These are phyloP conservation scores for Naso thynnoides DNA, from an alignment of 2,797 vertebrate species.

Conservation along the genomic window DNA sequence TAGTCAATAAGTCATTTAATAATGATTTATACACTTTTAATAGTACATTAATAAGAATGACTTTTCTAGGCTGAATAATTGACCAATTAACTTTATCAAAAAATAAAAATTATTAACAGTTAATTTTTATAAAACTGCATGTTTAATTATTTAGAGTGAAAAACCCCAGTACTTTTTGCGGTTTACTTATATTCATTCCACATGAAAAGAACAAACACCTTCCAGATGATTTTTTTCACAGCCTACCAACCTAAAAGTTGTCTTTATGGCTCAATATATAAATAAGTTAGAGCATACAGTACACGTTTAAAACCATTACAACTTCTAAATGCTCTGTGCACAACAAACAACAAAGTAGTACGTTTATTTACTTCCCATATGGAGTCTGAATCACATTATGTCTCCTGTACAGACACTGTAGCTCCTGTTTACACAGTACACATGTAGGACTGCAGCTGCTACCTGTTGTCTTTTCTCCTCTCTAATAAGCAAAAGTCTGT, in stretches of 20 bases:
- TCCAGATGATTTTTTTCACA: not conserved
- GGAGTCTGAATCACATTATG: not conserved
- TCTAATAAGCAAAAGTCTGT: not conserved
- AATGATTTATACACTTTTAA: not conserved
- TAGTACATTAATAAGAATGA: not conserved
- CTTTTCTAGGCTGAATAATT: no score
- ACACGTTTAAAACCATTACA: no score
- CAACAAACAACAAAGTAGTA: not conserved
- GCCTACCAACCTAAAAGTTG: not conserved
- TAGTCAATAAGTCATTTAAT: not conserved
- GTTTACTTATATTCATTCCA: no score
- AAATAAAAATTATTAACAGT: no score
- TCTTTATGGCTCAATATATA: not conserved
- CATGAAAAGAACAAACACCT: no score
- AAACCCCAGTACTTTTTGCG: no score
- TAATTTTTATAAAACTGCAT: no score
- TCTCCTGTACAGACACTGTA: not conserved
- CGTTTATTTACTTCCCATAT: not conserved
- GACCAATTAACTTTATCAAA: no score
- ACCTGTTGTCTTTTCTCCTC: slow-evolving; percentile 13
- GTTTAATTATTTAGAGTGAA: not conserved
- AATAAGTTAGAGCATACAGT: not conserved
- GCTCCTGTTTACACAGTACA: not conserved
- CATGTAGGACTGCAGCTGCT: slow-evolving; percentile 2
- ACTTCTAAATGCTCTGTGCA: not conserved